Conservation (phyloP, 2,797 vertebrate species). For the Holocentrus rufus region DNA sequence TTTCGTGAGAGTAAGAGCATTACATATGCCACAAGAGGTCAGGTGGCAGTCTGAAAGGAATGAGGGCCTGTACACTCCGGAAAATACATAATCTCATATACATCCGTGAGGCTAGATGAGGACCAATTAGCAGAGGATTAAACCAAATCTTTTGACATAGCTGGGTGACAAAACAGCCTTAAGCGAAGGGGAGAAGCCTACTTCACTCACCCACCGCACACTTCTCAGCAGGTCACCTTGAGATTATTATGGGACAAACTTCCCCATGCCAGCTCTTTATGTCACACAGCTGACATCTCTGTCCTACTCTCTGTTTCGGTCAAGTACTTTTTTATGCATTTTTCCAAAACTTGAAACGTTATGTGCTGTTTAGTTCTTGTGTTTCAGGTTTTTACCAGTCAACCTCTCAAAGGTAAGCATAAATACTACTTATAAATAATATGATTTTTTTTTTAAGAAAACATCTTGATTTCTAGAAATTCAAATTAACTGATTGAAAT, state of each 20-base stretch:
- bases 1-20: constrained; percentile 85
- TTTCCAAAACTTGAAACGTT: neutral
- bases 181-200: neutral
- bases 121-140: constrained; percentile 57
- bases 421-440: too few relatives aligned
- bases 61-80: constrained; percentile 74
- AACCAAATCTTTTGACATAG: constrained; percentile 5
- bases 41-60: constrained; percentile 81
- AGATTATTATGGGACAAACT: neutral
- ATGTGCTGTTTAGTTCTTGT: too few relatives aligned
- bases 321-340: neutral
- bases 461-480: too few relatives aligned
- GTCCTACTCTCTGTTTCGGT: too few relatives aligned
- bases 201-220: neutral
- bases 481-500: too few relatives aligned
- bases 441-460: too few relatives aligned
- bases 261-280: neutral
- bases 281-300: neutral
- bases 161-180: constrained; percentile 38
- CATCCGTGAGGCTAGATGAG: constrained; percentile 58
- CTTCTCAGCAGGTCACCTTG: constrained; percentile 17
- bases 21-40: constrained; percentile 84
- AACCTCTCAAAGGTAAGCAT: too few relatives aligned
- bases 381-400: too few relatives aligned
- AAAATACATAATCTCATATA: constrained; percentile 76